These are phyloP conservation scores for Micrastur ruficollis DNA, from an alignment of 2,797 vertebrate genomes.

Conservation along the genomic window DNA sequence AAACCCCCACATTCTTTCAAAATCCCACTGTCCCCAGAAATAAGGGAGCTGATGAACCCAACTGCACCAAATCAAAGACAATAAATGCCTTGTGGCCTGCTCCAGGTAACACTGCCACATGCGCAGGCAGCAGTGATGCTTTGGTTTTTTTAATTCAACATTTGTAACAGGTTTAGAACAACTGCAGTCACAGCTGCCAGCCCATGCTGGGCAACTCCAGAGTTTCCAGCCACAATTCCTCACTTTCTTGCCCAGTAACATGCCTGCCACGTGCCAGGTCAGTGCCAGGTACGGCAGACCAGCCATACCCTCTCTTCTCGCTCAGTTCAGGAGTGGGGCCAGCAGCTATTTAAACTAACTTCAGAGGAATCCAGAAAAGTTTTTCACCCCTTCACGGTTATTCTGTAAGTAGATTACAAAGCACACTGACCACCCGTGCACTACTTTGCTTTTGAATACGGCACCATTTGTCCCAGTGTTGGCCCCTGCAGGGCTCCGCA, in stretches of 20 bases:
- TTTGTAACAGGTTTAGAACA: neutral
- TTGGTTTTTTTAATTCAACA: neutral
- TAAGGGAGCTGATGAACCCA: neutral
- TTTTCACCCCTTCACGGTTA: neutral
- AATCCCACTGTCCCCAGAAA: neutral
- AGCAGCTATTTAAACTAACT: neutral
- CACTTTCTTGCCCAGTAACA: neutral
- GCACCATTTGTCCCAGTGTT: neutral
- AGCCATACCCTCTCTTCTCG: neutral
- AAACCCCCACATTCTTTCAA: accelerated
- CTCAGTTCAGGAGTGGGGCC: neutral
- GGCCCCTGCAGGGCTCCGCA: neutral
- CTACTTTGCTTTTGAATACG: neutral
- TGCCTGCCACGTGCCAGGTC: accelerated
- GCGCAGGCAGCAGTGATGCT: accelerated
- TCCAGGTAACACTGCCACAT: too few relatives aligned
- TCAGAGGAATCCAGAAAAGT: neutral
- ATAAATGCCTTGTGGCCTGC: neutral
- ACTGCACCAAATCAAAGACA: accelerated
- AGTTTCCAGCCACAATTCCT: neutral
- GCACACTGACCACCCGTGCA: neutral
- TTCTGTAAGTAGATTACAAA: neutral
- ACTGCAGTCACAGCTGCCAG: neutral
- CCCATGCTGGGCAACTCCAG: neutral
- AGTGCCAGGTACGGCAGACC: neutral